Evolutionary conservation across 2,888 invertebrate species (phyloP).

Genomic region (Gortyna flavago): DNA sequence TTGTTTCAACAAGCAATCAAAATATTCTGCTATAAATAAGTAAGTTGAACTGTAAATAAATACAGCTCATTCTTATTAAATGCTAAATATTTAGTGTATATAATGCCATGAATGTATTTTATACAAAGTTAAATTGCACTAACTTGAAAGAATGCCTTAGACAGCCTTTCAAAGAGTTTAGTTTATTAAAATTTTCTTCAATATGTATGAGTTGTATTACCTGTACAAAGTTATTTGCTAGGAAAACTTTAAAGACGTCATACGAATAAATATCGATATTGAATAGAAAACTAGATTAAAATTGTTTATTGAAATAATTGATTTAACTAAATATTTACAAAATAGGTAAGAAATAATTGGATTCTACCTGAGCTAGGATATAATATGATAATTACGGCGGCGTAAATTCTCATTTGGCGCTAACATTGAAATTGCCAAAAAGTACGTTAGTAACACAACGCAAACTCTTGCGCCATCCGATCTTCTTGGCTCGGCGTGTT

Average conservation of each 20-base stretch:
- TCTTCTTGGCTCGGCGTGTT: too few relatives aligned
- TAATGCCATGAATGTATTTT: slow-evolving; percentile 12
- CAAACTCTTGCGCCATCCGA: neutral
- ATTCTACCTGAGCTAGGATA: neutral
- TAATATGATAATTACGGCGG: slow-evolving; percentile 3
- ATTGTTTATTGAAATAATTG: too few relatives aligned
- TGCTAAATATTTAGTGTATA: slow-evolving; percentile 13
- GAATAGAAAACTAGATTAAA: neutral
- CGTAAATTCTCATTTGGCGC: slow-evolving; percentile 9
- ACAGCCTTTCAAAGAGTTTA: neutral
- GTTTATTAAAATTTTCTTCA: neutral
- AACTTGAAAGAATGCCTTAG: slow-evolving; percentile 15
- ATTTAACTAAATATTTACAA: too few relatives aligned
- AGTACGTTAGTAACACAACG: neutral
- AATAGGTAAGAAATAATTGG: too few relatives aligned
- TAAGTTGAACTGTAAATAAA: neutral
- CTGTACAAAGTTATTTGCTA: neutral
- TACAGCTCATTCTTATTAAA: slow-evolving; percentile 11
- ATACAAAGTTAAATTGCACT: neutral
- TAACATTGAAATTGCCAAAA: slow-evolving; percentile 1
- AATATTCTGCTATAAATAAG: slow-evolving; percentile 22
- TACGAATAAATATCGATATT: neutral
- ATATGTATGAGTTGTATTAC: neutral
- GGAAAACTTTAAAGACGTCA: neutral
- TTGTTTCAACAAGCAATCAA: slow-evolving; percentile 23